Percentiles rank a stretch among this genome's conserved stretches.
Evolutionary conservation across 2,113 vertebrate species (phyloP).

Genomic region (Opisthocomus hoazin): DNA sequence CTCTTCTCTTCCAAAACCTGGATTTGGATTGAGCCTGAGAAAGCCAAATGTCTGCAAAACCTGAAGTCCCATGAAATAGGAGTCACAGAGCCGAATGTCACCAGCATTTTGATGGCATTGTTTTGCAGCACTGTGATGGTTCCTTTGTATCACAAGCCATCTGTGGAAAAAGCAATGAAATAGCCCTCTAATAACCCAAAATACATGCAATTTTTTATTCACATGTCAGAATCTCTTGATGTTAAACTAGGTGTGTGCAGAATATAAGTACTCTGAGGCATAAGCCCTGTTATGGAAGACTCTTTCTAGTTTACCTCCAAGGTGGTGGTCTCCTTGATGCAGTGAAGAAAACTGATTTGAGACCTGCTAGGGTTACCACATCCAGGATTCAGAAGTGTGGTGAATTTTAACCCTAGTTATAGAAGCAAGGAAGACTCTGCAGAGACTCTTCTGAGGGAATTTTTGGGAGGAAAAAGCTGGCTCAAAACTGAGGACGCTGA

Average conservation of each 20-base stretch:
- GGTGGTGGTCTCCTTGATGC: neutral
- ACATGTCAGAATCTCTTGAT: neutral
- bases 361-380: neutral
- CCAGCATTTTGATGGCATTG: neutral
- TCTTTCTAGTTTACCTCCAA: neutral
- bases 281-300: neutral
- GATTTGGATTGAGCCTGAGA: constrained; percentile 22
- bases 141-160: neutral
- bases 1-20: constrained; percentile 38
- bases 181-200: neutral
- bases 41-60: constrained; percentile 57
- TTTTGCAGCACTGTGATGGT: neutral
- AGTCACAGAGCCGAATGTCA: constrained; percentile 36
- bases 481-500: neutral
- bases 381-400: neutral
- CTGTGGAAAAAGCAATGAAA: neutral
- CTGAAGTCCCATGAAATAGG: constrained; percentile 42
- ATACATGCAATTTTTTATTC: neutral
- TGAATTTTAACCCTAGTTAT: neutral
- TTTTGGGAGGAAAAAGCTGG: neutral
- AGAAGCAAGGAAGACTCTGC: neutral
- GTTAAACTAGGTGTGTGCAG: neutral
- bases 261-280: neutral
- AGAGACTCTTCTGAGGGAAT: neutral
- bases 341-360: neutral